Evolutionary conservation across 2,888 invertebrate genomes (phyloP), one percentile per base, ranked within the genome.

Genomic region (Ashinkailepas kermadecensis): DNA sequence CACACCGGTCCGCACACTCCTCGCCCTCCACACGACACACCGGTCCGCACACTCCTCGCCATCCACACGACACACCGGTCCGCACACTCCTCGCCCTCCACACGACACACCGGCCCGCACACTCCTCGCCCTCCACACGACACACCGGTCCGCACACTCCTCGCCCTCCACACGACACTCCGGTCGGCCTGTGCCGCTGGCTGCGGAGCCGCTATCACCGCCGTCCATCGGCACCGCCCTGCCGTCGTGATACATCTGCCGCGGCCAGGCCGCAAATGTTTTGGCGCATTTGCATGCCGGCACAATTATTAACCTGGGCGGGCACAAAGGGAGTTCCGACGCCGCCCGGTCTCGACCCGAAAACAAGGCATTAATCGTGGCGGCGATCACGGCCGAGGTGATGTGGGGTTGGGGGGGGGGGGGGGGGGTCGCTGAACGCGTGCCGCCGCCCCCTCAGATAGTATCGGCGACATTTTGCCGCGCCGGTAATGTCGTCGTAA

Each of bases 291-390:
- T 74, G 74, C 74, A 74, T 74, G 56, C 56, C 3, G 54, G 54
- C 56, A 21, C 74, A 56, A 74, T 74, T 74, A 74, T 74, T 74
- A 54, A 74, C 74, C 54, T 74, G 74, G 74, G 74, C 74, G 39
- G 74, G 56, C 9, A 74, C 74, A 74, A 74, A 56, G 74, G 21
- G 56, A 6, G 1, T 9, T 10, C 54, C 15, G 13, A 21, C 21
- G 74, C 23, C 56, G 74, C 21, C 7, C 56, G 56, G 21, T 21
- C 56, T 12, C 12, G 54, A 15, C 54, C 39, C 74, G 56, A 74
- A 74, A 74, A 74, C 74, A 74, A 56, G 74, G 74, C 74, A 74
- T 74, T 56, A 74, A 74, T 74, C 74, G 74, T 23, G 21, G 25
- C 74, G 21, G 15, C 9, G 56, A 70, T 70, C 39, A 39, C 39